A percentile compares a stretch with the other conserved stretches of the same genome.
phyloP scores from a whole-genome alignment of 64 coral and sea anemone species.

The Pocillopora verrucosa region DNA sequence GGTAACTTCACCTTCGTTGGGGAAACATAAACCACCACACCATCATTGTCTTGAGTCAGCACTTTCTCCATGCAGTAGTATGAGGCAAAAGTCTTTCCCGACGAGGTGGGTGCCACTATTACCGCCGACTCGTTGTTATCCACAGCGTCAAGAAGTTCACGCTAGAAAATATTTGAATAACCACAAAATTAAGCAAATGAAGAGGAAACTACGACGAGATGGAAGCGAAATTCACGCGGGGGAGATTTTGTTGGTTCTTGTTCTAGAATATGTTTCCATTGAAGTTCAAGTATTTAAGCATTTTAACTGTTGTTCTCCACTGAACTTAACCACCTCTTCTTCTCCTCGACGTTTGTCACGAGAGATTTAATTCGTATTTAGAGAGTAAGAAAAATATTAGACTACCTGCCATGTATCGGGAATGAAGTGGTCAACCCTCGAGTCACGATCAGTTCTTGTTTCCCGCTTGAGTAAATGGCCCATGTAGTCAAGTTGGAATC shows the following conservation, averaged over 20 bases:
- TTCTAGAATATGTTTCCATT: too few species aligned
- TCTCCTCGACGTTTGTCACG: too few species aligned
- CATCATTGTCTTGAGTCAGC: constrained; percentile 54
- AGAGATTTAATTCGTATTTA: too few species aligned
- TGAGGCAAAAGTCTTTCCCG: constrained; percentile 76
- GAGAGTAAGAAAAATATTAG: background rate
- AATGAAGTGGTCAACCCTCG: constrained; percentile 70
- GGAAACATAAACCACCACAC: constrained; percentile 81
- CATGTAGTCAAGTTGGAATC: constrained; percentile 75
- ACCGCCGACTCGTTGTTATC: background rate
- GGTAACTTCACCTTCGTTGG: constrained; percentile 59
- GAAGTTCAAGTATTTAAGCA: too few species aligned
- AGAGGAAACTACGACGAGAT: too few species aligned
- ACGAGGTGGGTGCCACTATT: constrained; percentile 40
- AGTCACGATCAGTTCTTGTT: constrained; percentile 53
- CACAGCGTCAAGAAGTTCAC: constrained; percentile 10
- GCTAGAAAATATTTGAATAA: background rate
- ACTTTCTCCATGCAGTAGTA: constrained; percentile 89
- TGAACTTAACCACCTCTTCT: too few species aligned
- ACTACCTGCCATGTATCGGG: constrained; percentile 80
- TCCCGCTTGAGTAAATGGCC: constrained; percentile 69
- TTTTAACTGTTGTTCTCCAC: too few species aligned
- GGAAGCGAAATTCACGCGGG: too few species aligned
- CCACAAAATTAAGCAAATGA: background rate
- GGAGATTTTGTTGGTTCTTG: too few species aligned